Percentiles rank a stretch among this genome's conserved stretches.
phyloP scores from a whole-genome alignment of 2,797 vertebrate genomes.

The Myoxocephalus aenaeus region DNA sequence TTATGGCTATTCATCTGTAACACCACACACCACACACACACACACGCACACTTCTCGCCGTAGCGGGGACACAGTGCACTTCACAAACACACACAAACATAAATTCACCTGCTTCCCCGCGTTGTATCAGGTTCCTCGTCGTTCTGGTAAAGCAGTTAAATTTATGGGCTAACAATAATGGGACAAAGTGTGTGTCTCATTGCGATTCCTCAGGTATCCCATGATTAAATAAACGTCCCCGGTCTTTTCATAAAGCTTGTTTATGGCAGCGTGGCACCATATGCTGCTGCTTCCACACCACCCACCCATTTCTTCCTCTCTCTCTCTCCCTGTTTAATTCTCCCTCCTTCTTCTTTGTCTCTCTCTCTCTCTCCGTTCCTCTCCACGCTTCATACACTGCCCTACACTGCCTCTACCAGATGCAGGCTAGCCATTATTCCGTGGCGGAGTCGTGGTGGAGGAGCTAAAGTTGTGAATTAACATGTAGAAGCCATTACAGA shows the following conservation, averaged over 20 bases:
- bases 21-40: constrained; percentile 37
- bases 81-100: constrained; percentile 66
- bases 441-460: constrained; percentile 73
- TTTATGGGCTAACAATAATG: constrained; percentile 84
- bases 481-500: constrained; percentile 78
- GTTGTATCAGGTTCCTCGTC: constrained; percentile 63
- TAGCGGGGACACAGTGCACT: constrained; percentile 36
- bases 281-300: constrained; percentile 78
- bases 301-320: constrained; percentile 51
- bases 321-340: constrained; percentile 15
- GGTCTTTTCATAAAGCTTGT: constrained; percentile 90
- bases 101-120: constrained; percentile 74
- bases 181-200: constrained; percentile 78
- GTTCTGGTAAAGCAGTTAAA: constrained; percentile 78
- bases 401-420: constrained; percentile 69
- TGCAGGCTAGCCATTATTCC: constrained; percentile 71
- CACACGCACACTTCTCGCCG: constrained; percentile 39
- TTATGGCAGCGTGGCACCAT: constrained; percentile 85
- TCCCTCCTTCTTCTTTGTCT: constrained; percentile 43
- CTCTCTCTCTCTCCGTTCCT: constrained; percentile 41
- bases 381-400: constrained; percentile 46
- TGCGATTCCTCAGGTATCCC: constrained; percentile 86
- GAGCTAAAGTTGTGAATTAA: constrained; percentile 84
- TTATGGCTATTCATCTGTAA: constrained; percentile 63
- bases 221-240: constrained; percentile 90